These are phyloP conservation scores for Episyrphus balteatus DNA, from an alignment of 1,140 invertebrate species.

Conservation along the genomic window DNA sequence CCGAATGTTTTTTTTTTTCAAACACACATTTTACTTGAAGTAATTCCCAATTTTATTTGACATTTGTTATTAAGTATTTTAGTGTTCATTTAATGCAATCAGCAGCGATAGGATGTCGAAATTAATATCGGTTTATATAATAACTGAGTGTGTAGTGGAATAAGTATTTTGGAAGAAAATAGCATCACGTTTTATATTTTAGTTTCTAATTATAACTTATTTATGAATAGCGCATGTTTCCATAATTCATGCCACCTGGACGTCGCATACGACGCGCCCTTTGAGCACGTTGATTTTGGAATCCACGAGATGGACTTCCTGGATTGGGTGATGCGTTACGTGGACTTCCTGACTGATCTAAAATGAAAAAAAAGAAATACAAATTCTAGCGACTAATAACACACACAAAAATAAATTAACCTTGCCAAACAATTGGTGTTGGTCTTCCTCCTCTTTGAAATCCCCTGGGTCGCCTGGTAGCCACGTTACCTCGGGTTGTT, in stretches of 20 bases:
- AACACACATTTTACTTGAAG: too few species aligned
- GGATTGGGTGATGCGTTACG: slow-evolving; percentile 13
- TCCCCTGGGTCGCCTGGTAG: slow-evolving; percentile 17
- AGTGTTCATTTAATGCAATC: too few species aligned
- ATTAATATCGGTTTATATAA: too few species aligned
- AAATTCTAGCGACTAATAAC: neutral
- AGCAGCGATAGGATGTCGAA: too few species aligned
- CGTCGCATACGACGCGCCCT: slow-evolving; percentile 25
- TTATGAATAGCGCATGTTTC: slow-evolving; percentile 9
- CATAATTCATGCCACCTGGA: slow-evolving; percentile 19
- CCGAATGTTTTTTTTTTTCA: too few species aligned
- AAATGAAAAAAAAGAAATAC: neutral
- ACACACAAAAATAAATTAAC: slow-evolving; percentile 7
- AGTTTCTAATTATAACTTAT: neutral
- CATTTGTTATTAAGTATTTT: too few species aligned
- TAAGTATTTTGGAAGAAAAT: too few species aligned
- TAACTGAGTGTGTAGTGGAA: too few species aligned
- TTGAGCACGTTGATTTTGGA: slow-evolving; percentile 7
- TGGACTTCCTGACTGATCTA: slow-evolving; percentile 13
- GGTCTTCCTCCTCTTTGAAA: slow-evolving; percentile 26
- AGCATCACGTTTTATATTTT: too few species aligned
- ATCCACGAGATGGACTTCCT: slow-evolving; percentile 7
- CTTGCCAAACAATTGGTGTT: slow-evolving; percentile 39
- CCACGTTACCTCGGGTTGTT: slow-evolving; percentile 21
- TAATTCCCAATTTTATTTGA: too few species aligned